Evolutionary conservation across 2,888 invertebrate species (phyloP), one percentile per base, ranked within the genome.

Genomic region (Nineta flava): DNA sequence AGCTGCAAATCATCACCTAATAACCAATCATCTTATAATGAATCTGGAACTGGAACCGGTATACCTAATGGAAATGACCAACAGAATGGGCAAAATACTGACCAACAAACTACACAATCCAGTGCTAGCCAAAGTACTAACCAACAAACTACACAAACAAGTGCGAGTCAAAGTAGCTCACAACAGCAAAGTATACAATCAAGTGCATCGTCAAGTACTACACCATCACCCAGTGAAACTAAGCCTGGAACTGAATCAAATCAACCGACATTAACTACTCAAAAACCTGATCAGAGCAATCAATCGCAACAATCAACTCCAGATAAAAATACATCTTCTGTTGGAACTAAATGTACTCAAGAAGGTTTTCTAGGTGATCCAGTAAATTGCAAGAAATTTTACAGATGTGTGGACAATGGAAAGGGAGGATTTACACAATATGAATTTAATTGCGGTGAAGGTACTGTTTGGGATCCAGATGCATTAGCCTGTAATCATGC

Each of bases 401-500:
- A 83, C 61, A 74, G 86, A 55, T 87, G 87, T 64, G 83, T 85
- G 17, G 69, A 72, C 51, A 72, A 75, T 59, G 77, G 75, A 1
- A 66, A 71, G 26, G 75, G 74, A 52, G 70, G 71, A 3, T 82
- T 70, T 57, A 76, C 67, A 45, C 78, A 75, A 64, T 80, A 81
- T 60, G 79, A 83, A 53, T 87, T 83, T 62, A 68, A 68, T 12
- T 87, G 87, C 63, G 81, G 79, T 3, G 74, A 79, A 49, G 85
- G 84, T 47, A 87, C 87, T 5, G 79, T 82, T 32, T 87, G 87
- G 86, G 84, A 85, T 65, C 73, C 76, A 51, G 67, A 71, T 48
- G 66, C 77, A 51, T 69, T 76, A 60, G 74, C 79, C 46, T 88
- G 87, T 63, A 86, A 87, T 63, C 77, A 86, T 62, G 73, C 75